phyloP scores from a whole-genome alignment of 2,113 vertebrate species.

The Circaetus cinerascens region DNA sequence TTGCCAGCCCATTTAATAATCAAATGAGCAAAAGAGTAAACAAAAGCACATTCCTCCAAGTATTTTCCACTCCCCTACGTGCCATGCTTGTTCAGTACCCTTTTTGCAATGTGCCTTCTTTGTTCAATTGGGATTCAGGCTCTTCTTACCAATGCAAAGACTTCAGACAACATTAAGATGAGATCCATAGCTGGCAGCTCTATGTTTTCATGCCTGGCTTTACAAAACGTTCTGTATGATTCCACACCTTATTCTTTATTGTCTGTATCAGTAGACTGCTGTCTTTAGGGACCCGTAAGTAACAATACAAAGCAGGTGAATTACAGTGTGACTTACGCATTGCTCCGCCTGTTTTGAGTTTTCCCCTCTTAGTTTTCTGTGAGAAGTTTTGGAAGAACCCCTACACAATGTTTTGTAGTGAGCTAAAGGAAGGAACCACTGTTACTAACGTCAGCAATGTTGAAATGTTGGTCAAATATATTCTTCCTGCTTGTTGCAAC shows the following conservation, averaged over 20 bases:
- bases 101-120: neutral
- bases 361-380: neutral
- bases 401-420: accelerated
- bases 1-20: neutral
- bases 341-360: neutral
- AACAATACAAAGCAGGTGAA: neutral
- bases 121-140: neutral
- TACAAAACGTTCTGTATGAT: neutral
- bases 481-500: neutral
- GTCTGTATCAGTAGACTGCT: neutral
- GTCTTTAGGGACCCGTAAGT: neutral
- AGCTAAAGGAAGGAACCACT: neutral
- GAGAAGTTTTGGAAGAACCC: neutral
- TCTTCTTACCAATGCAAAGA: neutral
- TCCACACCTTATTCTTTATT: neutral
- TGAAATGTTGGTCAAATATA: neutral
- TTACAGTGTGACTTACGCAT: neutral
- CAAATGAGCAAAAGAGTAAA: neutral
- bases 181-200: neutral
- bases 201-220: neutral
- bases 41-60: neutral
- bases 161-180: neutral
- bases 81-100: no score
- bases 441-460: neutral
- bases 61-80: neutral